Evolutionary conservation across 2,113 vertebrate species (phyloP), one percentile per base, ranked within the genome.

Genomic region (Dromas ardeola): DNA sequence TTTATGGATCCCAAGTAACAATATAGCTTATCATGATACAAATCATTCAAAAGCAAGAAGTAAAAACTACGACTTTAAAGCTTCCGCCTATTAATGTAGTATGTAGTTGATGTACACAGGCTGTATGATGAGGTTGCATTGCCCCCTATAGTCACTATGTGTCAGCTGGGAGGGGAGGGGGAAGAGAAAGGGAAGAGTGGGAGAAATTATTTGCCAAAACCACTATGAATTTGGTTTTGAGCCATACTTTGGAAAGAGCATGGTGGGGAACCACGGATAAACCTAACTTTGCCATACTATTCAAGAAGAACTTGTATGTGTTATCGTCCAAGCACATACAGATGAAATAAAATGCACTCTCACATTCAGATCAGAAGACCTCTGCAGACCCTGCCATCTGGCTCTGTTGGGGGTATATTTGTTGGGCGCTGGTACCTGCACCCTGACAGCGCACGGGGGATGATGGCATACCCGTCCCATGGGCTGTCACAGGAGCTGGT

Each of bases 131-230:
- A 97, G 98, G 97, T 88, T 98, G 98, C 69, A 98, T 98, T 98
- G 98, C 98, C 98, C 98, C 98, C 98, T 98, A 93, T 97, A 97
- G 98, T 97, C 98, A 92, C 93, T 95, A 30, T 83, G 79, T 84
- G 92, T 95, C 95, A 96, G 80, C 90, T 97, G 55, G 88, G 23
- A 82, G 77, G 40, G 63, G 38, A 88, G 67, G 36, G 55, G 53
- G 69, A 86, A 95, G 36, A 70, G 59, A 77, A 83, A 72, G 43
- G 34, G 29, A 95, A 72, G 40, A 85, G 17, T 3, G 11, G 81
- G 32, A 90, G 50, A 80, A 88, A 89, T 30, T 63, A 38, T 13
- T 40, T 76, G 58, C 50, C 81, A 61, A 49, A 55, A 86, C 13
- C 19, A 42, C 34, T 8, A 11, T 3, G 34, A 13, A 69, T 83